Evolutionary conservation across 1,140 invertebrate genomes (phyloP).

Genomic region (Drosophila pruinosa): DNA sequence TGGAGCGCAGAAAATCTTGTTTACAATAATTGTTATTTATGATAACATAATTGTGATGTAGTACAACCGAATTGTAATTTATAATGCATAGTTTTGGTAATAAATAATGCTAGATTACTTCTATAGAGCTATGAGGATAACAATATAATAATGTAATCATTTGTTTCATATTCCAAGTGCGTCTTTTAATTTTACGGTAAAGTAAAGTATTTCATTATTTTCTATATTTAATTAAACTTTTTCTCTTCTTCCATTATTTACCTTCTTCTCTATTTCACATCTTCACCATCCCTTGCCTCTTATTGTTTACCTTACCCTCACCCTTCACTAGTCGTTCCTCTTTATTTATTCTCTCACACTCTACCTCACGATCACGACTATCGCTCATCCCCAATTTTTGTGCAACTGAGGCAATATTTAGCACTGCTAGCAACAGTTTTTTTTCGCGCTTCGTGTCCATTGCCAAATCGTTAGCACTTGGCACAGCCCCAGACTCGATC

Average conservation of each 20-base stretch:
- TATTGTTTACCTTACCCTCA: not conserved
- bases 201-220: too few species aligned
- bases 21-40: constrained; percentile 46
- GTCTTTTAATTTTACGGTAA: too few species aligned
- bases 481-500: constrained; percentile 33
- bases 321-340: not conserved
- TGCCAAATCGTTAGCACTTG: constrained; percentile 80
- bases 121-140: too few species aligned
- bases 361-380: constrained; percentile 1
- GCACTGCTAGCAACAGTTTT: constrained; percentile 37
- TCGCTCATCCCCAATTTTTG: constrained; percentile 48
- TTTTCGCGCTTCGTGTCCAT: constrained; percentile 44
- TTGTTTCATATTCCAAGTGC: too few species aligned
- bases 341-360: not conserved
- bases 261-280: not conserved
- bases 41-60: constrained; percentile 3
- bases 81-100: constrained; percentile 1
- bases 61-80: constrained; percentile 32
- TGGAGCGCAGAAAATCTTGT: constrained; percentile 14
- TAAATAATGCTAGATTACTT: not conserved
- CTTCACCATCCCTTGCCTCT: too few species aligned
- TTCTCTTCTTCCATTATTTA: too few species aligned
- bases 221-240: not conserved
- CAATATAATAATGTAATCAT: too few species aligned
- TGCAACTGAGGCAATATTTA: constrained; percentile 50